A percentile compares a stretch with the other conserved stretches of the same genome.
phyloP scores from a whole-genome alignment of 1,140 invertebrate genomes.

The Drosophila serrata region DNA sequence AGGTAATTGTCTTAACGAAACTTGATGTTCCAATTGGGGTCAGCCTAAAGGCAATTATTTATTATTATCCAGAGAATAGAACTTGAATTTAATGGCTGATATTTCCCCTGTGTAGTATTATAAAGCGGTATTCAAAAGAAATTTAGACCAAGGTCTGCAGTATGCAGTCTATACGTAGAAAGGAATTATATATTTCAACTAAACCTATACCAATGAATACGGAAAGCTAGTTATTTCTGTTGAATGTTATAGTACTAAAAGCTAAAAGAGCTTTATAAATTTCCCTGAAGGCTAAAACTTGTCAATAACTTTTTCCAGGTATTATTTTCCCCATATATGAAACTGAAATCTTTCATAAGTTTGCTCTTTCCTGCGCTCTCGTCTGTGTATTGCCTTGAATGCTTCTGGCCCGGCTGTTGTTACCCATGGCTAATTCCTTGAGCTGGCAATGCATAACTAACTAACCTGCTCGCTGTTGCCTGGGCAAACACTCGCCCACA shows the following conservation, averaged over 20 bases:
- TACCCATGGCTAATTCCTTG: conserved; percentile 27
- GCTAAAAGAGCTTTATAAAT: not conserved
- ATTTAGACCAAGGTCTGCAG: not conserved
- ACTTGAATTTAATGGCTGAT: not conserved
- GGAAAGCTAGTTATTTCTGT: no score
- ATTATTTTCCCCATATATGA: conserved; percentile 5
- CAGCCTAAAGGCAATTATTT: conserved; percentile 3
- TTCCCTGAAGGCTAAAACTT: conserved; percentile 5
- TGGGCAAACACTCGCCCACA: conserved; percentile 23
- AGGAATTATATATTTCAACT: not conserved
- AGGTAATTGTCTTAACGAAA: conserved; percentile 14
- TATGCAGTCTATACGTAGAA: not conserved
- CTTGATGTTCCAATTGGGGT: conserved; percentile 2
- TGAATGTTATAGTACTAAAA: not conserved
- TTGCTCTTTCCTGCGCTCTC: not conserved
- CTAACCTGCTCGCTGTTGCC: conserved; percentile 24
- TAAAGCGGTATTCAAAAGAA: no score
- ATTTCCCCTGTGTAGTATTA: not conserved
- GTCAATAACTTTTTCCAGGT: conserved; percentile 11
- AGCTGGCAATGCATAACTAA: conserved; percentile 47
- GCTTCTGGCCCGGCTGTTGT: conserved; percentile 6
- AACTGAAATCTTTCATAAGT: not conserved
- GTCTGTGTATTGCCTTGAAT: conserved; percentile 16
- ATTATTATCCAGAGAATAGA: not conserved
- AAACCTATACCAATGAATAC: not conserved